Percentiles rank a stretch among this genome's conserved stretches.
phyloP scores from a whole-genome alignment of 2,797 vertebrate genomes.

The Caiman crocodilus region DNA sequence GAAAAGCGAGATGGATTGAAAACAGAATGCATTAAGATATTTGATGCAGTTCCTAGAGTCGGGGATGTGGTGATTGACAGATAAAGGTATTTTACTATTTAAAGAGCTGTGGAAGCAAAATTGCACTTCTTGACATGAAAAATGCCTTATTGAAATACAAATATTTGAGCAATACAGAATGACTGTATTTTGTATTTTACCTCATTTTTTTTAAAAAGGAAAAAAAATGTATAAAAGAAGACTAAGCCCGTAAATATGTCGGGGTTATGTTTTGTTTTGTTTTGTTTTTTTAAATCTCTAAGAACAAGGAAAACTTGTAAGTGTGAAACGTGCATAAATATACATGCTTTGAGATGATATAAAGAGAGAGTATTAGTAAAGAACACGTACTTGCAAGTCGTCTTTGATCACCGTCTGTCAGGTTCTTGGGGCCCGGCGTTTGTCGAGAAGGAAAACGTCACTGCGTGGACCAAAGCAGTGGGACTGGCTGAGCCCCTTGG shows the following conservation, averaged over 20 bases:
- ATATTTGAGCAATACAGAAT: background rate
- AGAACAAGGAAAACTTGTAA: background rate
- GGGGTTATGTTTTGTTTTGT: background rate
- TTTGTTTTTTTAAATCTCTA: background rate
- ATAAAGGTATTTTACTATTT: background rate
- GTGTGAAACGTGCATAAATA: constrained; percentile 28
- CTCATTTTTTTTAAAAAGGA: constrained; percentile 17
- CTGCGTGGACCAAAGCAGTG: background rate
- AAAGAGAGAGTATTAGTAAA: constrained; percentile 33
- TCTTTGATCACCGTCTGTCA: background rate
- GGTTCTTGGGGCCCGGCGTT: background rate
- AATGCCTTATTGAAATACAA: background rate
- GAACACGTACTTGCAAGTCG: background rate
- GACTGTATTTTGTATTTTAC: background rate
- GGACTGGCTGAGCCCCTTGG: background rate
- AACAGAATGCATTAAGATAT: background rate
- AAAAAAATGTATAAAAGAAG: background rate
- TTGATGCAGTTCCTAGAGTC: constrained; percentile 37
- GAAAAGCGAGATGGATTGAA: background rate
- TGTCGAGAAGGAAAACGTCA: too few species aligned
- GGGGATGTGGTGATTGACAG: background rate
- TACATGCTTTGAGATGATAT: background rate
- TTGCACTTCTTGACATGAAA: constrained; percentile 21
- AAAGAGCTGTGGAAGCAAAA: constrained; percentile 32
- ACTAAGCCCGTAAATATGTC: background rate